Conservation (phyloP, 2,113 vertebrate species). For the Siphamia tubifer region DNA sequence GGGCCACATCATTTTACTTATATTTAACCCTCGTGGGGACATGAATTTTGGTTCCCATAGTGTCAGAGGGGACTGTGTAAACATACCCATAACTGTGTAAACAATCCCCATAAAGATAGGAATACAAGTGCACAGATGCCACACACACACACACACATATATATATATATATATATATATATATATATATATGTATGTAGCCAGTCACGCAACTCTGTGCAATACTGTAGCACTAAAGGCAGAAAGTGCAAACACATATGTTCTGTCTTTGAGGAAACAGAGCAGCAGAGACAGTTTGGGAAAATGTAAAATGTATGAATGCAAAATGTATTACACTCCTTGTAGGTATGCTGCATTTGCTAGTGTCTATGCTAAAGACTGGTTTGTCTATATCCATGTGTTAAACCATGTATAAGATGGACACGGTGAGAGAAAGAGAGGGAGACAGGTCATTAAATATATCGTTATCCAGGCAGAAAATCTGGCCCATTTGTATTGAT, state of each 20-base stretch:
- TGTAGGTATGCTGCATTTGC: not conserved
- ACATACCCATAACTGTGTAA: no score
- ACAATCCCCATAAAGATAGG: no score
- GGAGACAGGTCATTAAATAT: conserved; percentile 40
- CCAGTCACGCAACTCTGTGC: not conserved
- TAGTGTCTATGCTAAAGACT: not conserved
- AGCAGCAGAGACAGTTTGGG: not conserved
- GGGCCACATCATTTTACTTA: no score
- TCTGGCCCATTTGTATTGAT: conserved; percentile 40
- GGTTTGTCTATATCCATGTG: not conserved
- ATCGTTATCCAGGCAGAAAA: conserved; percentile 57
- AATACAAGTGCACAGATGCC: no score
- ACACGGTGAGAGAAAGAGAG: not conserved
- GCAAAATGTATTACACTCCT: not conserved
- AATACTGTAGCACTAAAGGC: not conserved
- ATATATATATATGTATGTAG: no score
- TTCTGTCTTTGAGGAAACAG: conserved; percentile 4
- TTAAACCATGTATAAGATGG: conserved; percentile 8
- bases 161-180: no score
- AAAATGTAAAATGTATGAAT: not conserved
- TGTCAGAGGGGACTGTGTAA: no score
- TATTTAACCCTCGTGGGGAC: no score
- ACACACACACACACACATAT: no score
- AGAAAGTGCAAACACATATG: not conserved
- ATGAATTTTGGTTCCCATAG: no score